Evolutionary conservation across 37 sponge, comb jelly and placozoan species (phyloP), one percentile per base, ranked within the genome.

Genomic region (Eunapius fragilis): DNA sequence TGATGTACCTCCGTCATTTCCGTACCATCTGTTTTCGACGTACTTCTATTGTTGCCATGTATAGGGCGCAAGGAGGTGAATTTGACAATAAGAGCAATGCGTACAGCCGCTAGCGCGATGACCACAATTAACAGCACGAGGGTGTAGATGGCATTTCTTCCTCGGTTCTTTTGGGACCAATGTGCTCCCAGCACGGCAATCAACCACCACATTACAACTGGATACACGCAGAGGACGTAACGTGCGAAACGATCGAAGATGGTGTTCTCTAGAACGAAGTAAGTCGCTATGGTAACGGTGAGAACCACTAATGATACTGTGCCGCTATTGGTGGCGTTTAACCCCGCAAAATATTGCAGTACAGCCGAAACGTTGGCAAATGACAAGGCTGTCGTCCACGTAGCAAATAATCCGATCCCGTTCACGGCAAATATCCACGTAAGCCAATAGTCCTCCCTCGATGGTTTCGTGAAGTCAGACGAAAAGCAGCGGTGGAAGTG

Each of bases 201-300:
- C 13, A 77, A 48, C 17, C 83, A 83, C 89, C 89, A 88, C 0
- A 82, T 82, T 26, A 88, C 22, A 6, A 82, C 83, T 19, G 89
- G 89, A 37, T 88, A 88, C 32, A 88, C 79, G 23, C 45, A 35
- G 79, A 78, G 34, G 32, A 77, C 49, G 48, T 68, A 88, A 23
- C 83, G 77, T 30, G 41, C 31, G 28, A 36, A 82, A 25, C 78
- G 48, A 76, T 82, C 83, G 9, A 88, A 67, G 23, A 88, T 34
- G 27, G 89, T 88, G 58, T 82, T 82, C 78, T 88, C 89, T 0
- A 88, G 78, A 23, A 82, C 50, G 30, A 88, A 88, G 34, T 82
- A 88, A 17, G 74, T 6, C 34, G 82, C 12, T 6, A 77, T 25
- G 5, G 28, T 22, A 2, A 76, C 37, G 5, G 79, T 68, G 24